phyloP scores from a whole-genome alignment of 1,140 invertebrate species.

The Chironomus striatipennis region DNA sequence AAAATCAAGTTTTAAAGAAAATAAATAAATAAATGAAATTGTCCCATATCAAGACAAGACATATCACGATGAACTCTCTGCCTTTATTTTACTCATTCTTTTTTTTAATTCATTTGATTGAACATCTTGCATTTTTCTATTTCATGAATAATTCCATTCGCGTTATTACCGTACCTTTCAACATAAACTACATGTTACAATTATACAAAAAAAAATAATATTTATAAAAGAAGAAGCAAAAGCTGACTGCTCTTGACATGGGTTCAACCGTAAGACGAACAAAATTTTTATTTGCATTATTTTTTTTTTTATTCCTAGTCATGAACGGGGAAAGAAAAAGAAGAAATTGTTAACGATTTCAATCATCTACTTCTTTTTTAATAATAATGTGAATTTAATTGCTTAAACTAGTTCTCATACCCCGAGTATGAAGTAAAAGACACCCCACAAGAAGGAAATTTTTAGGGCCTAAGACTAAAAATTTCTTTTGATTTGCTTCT shows the following conservation, averaged over 20 bases:
- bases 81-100: too few relatives aligned
- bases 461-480: background rate
- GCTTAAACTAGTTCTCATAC: background rate
- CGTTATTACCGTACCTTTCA: background rate
- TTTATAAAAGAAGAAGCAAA: background rate
- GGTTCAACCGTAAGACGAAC: background rate
- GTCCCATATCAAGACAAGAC: too few relatives aligned
- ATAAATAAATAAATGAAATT: too few relatives aligned
- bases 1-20: too few relatives aligned
- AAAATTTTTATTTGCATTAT: conserved; percentile 10
- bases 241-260: conserved; percentile 11
- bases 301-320: too few relatives aligned
- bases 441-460: too few relatives aligned
- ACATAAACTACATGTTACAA: conserved; percentile 9
- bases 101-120: too few relatives aligned
- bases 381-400: conserved; percentile 3
- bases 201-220: background rate
- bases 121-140: too few relatives aligned
- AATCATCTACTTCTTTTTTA: too few relatives aligned
- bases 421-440: background rate
- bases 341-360: background rate
- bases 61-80: too few relatives aligned
- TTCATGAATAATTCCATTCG: too few relatives aligned
- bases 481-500: background rate
- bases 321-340: background rate